Conservation (phyloP, 2,797 vertebrate genomes). For the Gadopsis marmoratus region DNA sequence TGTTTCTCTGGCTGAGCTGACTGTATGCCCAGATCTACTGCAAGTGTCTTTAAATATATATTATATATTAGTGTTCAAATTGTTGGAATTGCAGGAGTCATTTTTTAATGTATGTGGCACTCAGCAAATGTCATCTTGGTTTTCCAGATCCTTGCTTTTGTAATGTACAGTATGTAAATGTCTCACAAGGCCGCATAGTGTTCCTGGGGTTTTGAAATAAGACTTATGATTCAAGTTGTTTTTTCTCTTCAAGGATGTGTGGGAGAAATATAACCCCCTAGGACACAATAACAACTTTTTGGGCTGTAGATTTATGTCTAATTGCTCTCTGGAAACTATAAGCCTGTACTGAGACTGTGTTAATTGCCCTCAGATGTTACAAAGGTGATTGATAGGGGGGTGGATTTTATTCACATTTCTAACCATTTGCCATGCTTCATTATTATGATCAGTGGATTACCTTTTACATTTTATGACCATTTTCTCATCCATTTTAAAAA, state of each 20-base stretch:
- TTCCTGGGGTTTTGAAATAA: neutral
- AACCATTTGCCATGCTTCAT: neutral
- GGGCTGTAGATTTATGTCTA: neutral
- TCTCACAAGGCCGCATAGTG: neutral
- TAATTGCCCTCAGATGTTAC: neutral
- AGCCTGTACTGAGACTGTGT: neutral
- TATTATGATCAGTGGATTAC: neutral
- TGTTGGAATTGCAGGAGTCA: constrained; percentile 17
- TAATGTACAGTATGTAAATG: neutral
- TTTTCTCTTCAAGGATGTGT: neutral
- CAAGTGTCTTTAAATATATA: constrained; percentile 10
- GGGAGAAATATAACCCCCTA: neutral
- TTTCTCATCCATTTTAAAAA: neutral
- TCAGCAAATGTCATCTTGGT: constrained; percentile 2
- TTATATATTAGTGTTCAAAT: neutral
- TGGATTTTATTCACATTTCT: neutral
- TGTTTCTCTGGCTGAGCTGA: neutral
- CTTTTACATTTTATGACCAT: neutral
- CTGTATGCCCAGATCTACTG: neutral
- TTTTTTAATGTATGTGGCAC: constrained; percentile 11
- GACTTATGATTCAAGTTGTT: neutral
- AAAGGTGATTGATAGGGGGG: neutral
- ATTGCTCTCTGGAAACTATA: neutral
- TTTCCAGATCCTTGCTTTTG: neutral
- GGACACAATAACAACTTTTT: neutral